These are phyloP conservation scores for Microplitis demolitor DNA, from an alignment of 1,140 invertebrate species.

Conservation along the genomic window DNA sequence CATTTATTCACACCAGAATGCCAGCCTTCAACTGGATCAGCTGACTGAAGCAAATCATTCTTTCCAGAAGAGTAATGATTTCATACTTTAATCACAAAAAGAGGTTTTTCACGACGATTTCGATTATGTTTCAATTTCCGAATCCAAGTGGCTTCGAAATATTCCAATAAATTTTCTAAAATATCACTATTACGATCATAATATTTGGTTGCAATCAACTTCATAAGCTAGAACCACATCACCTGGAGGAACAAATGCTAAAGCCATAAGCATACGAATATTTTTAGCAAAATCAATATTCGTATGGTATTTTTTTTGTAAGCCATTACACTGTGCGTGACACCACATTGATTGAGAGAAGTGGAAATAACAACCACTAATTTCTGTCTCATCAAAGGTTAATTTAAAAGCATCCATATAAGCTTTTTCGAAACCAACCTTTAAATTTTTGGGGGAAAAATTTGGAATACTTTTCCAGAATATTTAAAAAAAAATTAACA, in stretches of 20 bases:
- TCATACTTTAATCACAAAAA: not conserved
- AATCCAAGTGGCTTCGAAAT: not conserved
- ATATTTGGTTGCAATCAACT: not conserved
- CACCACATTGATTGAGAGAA: not conserved
- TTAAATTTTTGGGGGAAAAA: not conserved
- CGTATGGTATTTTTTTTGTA: not conserved
- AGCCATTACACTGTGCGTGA: not conserved
- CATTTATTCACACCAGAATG: too few species aligned
- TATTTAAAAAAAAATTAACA: too few species aligned
- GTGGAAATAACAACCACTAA: constrained; percentile 1
- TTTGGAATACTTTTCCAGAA: not conserved
- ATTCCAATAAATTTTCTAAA: not conserved
- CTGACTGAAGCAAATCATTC: not conserved
- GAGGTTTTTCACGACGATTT: not conserved
- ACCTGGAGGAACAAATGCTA: not conserved
- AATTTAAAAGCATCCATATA: not conserved
- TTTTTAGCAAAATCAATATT: not conserved
- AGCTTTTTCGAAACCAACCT: not conserved
- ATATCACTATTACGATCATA: not conserved
- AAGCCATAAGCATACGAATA: not conserved
- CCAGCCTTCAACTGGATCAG: not conserved
- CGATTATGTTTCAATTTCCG: not conserved
- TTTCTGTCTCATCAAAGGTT: not conserved
- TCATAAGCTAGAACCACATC: not conserved
- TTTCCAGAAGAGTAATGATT: not conserved